A percentile compares a stretch with the other conserved stretches of the same genome.
These are phyloP conservation scores for Alviniconcha marisindica DNA, from an alignment of 1,140 invertebrate genomes.

Conservation along the genomic window DNA sequence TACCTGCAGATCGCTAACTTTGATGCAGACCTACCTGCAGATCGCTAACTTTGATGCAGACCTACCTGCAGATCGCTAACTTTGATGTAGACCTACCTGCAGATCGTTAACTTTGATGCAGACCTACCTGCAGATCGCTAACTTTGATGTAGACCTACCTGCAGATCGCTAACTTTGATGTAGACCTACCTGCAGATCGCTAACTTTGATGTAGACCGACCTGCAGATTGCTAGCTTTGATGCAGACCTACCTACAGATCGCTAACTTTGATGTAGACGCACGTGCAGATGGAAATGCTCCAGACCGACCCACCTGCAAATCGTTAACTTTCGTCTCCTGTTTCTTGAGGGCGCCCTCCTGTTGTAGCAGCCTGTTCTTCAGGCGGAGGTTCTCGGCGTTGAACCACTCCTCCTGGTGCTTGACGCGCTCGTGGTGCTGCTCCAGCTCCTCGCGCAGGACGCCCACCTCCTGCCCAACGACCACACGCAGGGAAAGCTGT, in stretches of 20 bases:
- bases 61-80: too few species aligned
- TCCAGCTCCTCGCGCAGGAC: conserved; percentile 18
- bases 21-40: conserved; percentile 26
- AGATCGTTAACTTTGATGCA: too few species aligned
- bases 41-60: neutral
- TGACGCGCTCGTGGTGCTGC: conserved; percentile 13
- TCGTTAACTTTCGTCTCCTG: neutral
- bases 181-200: too few species aligned
- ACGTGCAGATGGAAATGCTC: too few species aligned
- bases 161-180: too few species aligned
- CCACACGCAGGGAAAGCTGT: too few species aligned
- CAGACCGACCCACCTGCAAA: neutral
- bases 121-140: too few species aligned
- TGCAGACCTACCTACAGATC: conserved; percentile 14
- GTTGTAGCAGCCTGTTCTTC: conserved; percentile 26
- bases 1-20: too few species aligned
- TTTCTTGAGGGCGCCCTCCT: neutral
- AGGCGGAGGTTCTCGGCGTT: conserved; percentile 24
- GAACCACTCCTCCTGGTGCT: conserved; percentile 34
- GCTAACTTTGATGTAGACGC: neutral
- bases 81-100: too few species aligned
- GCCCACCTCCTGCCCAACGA: neutral
- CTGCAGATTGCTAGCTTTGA: too few species aligned
- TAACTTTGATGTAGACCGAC: too few species aligned
- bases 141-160: too few species aligned